phyloP scores from a whole-genome alignment of 2,113 vertebrate species.

The Galemys pyrenaicus region DNA sequence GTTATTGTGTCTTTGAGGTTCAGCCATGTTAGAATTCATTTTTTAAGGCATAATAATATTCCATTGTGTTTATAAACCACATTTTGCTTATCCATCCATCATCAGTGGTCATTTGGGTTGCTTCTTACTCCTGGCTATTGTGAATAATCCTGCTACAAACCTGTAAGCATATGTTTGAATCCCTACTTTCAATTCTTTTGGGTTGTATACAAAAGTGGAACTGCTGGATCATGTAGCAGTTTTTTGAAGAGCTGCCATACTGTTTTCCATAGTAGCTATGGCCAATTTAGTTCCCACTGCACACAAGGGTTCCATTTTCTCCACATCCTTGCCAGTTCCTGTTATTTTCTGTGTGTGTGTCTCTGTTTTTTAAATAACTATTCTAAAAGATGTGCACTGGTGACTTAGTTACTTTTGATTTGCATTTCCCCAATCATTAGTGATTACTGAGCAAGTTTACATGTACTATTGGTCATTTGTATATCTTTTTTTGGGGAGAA shows the following conservation, averaged over 20 bases:
- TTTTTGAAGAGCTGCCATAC: background rate
- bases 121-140: background rate
- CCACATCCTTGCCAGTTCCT: background rate
- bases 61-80: background rate
- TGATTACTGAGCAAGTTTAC: background rate
- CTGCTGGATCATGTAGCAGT: background rate
- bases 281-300: background rate
- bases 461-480: background rate
- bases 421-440: background rate
- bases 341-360: background rate
- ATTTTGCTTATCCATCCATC: background rate
- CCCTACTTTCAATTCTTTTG: background rate
- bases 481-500: background rate
- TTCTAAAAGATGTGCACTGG: background rate
- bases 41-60: background rate
- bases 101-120: background rate
- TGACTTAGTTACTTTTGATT: background rate
- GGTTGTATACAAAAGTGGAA: background rate
- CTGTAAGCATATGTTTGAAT: background rate
- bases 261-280: background rate
- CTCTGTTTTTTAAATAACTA: background rate
- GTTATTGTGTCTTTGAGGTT: background rate
- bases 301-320: background rate
- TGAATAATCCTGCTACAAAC: background rate
- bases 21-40: background rate